Conservation (phyloP, 2,888 invertebrate genomes). For the Gasteruption jaculator region DNA sequence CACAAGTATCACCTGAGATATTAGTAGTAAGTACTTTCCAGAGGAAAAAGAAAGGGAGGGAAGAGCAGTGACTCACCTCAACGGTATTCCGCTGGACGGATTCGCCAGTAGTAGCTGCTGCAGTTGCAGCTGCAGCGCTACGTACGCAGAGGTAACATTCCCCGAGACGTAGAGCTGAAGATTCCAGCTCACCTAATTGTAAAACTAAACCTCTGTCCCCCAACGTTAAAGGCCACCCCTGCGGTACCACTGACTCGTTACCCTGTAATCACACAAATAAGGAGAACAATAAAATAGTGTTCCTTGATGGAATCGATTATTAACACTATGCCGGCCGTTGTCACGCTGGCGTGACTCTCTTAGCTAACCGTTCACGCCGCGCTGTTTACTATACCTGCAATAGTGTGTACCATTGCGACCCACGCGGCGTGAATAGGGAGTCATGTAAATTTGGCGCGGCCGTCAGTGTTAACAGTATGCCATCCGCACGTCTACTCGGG, state of each 20-base stretch:
- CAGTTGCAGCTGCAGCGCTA: constrained; percentile 36
- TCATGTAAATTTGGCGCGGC: no score
- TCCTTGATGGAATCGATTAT: no score
- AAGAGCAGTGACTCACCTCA: constrained; percentile 39
- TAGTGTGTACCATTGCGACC: no score
- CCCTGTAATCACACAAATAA: constrained; percentile 51
- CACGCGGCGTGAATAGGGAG: no score
- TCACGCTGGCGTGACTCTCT: no score
- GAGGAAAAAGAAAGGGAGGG: constrained; percentile 1
- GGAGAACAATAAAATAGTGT: constrained; percentile 7
- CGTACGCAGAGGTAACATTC: constrained; percentile 65
- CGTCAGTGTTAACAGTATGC: no score
- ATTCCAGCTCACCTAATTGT: constrained; percentile 62
- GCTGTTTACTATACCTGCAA: no score
- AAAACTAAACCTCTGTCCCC: constrained; percentile 60
- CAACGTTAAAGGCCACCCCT: constrained; percentile 67
- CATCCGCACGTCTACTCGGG: no score
- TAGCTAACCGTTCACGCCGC: no score
- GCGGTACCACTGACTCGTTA: constrained; percentile 55
- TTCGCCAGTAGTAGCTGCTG: constrained; percentile 34
- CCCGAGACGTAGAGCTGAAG: constrained; percentile 58
- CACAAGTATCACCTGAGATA: no score
- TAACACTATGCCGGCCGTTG: no score
- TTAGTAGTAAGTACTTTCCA: no score
- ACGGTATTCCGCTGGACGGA: constrained; percentile 40